phyloP scores from a whole-genome alignment of 2,797 vertebrate genomes.

The Pseudochirops cupreus region DNA sequence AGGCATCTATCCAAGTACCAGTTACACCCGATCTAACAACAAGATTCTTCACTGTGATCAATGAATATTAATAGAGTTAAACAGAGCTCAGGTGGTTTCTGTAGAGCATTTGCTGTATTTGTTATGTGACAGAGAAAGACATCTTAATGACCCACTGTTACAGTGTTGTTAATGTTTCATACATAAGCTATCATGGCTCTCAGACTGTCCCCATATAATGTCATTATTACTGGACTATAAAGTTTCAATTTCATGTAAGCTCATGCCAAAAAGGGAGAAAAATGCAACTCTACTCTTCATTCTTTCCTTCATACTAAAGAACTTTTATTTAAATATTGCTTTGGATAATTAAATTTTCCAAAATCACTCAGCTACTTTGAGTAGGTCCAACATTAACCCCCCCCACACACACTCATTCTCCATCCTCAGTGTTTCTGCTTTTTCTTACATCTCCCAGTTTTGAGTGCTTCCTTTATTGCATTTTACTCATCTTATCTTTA shows the following conservation, averaged over 20 bases:
- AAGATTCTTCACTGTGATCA: neutral
- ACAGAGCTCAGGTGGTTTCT: neutral
- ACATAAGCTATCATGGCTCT: neutral
- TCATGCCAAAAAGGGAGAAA: conserved; percentile 47
- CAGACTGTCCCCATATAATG: conserved; percentile 5
- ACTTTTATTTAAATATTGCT: conserved; percentile 53
- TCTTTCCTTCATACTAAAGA: conserved; percentile 54
- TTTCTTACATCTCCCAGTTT: conserved; percentile 37
- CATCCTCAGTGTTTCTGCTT: conserved; percentile 18
- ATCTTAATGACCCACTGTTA: neutral
- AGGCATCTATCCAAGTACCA: neutral
- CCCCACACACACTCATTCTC: neutral
- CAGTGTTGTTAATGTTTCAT: neutral
- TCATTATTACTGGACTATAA: neutral
- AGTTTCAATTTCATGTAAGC: conserved; percentile 40
- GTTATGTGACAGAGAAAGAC: neutral
- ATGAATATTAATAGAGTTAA: neutral
- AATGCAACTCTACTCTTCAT: conserved; percentile 5
- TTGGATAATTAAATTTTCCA: conserved; percentile 25
- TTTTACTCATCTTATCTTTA: conserved; percentile 29
- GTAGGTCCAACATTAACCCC: neutral
- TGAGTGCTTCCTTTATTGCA: conserved; percentile 51
- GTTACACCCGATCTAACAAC: neutral
- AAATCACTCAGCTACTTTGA: neutral
- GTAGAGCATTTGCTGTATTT: neutral